A percentile compares a stretch with the other conserved stretches of the same genome.
Evolutionary conservation across 1,140 invertebrate species (phyloP).

Genomic region (Atta cephalotes): DNA sequence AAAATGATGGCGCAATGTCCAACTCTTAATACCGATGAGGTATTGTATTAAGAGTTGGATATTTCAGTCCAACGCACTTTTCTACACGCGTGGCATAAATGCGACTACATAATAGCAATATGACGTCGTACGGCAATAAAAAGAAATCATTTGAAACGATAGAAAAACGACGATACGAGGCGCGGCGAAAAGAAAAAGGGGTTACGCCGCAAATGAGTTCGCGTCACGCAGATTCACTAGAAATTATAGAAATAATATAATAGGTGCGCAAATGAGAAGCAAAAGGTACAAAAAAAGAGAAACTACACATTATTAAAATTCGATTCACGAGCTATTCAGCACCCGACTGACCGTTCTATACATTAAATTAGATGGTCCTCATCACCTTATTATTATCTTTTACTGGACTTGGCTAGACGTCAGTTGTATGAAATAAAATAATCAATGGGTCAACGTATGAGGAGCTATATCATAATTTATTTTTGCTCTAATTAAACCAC

Average conservation of each 20-base stretch:
- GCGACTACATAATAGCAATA: neutral
- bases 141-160: conserved; percentile 28
- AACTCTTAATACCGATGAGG: no score
- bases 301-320: conserved; percentile 31
- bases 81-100: conserved; percentile 13
- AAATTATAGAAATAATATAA: conserved; percentile 56
- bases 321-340: conserved; percentile 31
- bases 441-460: neutral
- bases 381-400: conserved; percentile 23
- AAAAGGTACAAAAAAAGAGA: conserved; percentile 12
- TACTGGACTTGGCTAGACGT: neutral
- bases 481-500: neutral
- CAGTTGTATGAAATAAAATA: conserved; percentile 36
- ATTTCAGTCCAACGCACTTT: neutral
- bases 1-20: neutral
- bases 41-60: neutral
- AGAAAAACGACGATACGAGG: neutral
- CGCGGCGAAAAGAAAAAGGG: conserved; percentile 18
- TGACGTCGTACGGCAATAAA: conserved; percentile 20
- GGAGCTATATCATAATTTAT: neutral
- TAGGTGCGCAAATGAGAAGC: conserved; percentile 23
- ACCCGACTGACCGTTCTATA: conserved; percentile 39
- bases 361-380: conserved; percentile 29
- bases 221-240: conserved; percentile 32
- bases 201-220: conserved; percentile 5